phyloP scores from a whole-genome alignment of 2,888 invertebrate species.

The Aspidapion aeneum region DNA sequence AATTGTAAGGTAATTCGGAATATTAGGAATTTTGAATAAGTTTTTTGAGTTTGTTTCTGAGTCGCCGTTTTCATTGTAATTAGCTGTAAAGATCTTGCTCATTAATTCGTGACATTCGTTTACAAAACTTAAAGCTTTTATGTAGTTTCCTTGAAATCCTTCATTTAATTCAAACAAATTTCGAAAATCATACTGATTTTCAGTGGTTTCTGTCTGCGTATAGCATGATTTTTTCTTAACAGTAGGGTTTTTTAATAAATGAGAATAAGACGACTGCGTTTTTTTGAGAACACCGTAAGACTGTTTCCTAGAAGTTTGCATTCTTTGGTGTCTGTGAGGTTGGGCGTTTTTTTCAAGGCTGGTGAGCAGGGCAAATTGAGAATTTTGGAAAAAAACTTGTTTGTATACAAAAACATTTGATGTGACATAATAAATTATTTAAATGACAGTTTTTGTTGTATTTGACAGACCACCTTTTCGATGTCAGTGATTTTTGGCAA shows the following conservation, averaged over 20 bases:
- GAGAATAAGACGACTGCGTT: neutral
- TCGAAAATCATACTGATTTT: neutral
- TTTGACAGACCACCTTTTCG: too few relatives aligned
- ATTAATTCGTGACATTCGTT: neutral
- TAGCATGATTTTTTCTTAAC: neutral
- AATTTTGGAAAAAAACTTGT: neutral
- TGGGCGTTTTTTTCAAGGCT: neutral
- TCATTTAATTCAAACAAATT: neutral
- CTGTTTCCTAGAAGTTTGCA: neutral
- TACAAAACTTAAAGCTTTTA: neutral
- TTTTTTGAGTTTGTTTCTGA: neutral
- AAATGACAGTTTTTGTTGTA: too few relatives aligned
- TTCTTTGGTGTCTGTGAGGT: too few relatives aligned
- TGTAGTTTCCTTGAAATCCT: neutral
- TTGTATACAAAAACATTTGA: neutral
- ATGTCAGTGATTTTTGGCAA: too few relatives aligned
- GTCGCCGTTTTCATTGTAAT: neutral
- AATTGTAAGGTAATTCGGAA: neutral
- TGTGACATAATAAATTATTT: too few relatives aligned
- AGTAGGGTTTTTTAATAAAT: neutral
- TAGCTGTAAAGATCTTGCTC: neutral
- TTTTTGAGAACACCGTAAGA: neutral
- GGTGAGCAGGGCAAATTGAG: too few relatives aligned
- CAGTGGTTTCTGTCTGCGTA: neutral
- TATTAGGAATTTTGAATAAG: neutral